Conservation (phyloP, 2,888 invertebrate genomes). For the Zonitis immaculata region DNA sequence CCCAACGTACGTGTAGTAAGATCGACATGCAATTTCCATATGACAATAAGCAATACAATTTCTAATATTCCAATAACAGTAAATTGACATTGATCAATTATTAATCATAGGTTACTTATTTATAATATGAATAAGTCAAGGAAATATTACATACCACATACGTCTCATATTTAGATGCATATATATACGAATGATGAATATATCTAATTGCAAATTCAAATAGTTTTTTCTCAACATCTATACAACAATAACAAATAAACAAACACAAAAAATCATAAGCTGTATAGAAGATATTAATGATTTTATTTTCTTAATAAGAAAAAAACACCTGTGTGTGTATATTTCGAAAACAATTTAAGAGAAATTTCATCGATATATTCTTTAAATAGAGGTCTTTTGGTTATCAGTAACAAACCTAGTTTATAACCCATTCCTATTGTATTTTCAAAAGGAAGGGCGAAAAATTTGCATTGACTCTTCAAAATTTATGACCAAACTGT, state of each 20-base stretch:
- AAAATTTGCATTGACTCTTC: not conserved
- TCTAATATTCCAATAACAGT: slow-evolving; percentile 27
- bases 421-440: not conserved
- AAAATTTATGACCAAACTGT: slow-evolving; percentile 26
- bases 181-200: no score
- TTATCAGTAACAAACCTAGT: not conserved
- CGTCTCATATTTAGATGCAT: no score
- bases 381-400: not conserved
- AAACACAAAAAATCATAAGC: not conserved
- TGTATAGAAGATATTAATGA: not conserved
- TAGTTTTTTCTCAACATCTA: not conserved
- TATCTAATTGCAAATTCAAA: not conserved
- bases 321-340: not conserved
- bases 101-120: slow-evolving; percentile 27
- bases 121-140: slow-evolving; percentile 19
- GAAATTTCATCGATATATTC: not conserved
- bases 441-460: not conserved
- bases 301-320: no score
- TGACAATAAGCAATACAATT: slow-evolving; percentile 23
- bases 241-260: no score
- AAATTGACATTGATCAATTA: slow-evolving; percentile 32
- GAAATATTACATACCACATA: slow-evolving; percentile 13
- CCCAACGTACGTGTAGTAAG: not conserved
- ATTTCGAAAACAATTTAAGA: not conserved
- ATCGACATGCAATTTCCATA: not conserved